These are phyloP conservation scores for Aphelenchoides bicaudatus DNA, from an alignment of 2,888 invertebrate species.

Conservation along the genomic window DNA sequence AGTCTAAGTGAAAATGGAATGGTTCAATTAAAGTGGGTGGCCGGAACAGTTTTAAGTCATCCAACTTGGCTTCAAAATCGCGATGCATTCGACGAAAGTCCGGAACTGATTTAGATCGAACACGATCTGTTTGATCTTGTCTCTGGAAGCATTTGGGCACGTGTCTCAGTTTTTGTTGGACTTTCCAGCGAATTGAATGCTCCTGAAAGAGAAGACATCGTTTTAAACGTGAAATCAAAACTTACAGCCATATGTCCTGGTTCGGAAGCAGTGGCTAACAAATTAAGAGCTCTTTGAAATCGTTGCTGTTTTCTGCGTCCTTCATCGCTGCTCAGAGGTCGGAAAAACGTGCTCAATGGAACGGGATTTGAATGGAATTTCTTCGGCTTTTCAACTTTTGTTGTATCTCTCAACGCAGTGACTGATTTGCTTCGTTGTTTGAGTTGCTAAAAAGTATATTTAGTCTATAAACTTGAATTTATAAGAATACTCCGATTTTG, in stretches of 20 bases:
- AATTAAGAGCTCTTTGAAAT: neutral
- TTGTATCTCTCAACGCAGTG: too few species aligned
- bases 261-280: constrained; percentile 5
- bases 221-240: neutral
- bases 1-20: constrained; percentile 12
- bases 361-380: constrained; percentile 5
- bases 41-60: neutral
- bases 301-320: constrained; percentile 7
- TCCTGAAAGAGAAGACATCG: neutral
- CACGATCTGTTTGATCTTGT: neutral
- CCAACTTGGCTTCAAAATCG: constrained; percentile 11
- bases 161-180: constrained; percentile 16
- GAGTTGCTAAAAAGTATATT: neutral
- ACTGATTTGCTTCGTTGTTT: constrained; percentile 4
- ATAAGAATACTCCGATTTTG: constrained; percentile 17
- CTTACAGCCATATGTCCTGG: constrained; percentile 5
- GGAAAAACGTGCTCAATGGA: constrained; percentile 1
- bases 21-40: constrained; percentile 16
- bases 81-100: constrained; percentile 7
- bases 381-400: constrained; percentile 1
- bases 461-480: constrained; percentile 1
- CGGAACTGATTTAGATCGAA: constrained; percentile 16
- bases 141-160: neutral
- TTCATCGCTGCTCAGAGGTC: neutral
- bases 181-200: constrained; percentile 16